Base-by-base conservation (phyloP, 2,888 invertebrate species). In the Diarsia brunnea region DNA sequence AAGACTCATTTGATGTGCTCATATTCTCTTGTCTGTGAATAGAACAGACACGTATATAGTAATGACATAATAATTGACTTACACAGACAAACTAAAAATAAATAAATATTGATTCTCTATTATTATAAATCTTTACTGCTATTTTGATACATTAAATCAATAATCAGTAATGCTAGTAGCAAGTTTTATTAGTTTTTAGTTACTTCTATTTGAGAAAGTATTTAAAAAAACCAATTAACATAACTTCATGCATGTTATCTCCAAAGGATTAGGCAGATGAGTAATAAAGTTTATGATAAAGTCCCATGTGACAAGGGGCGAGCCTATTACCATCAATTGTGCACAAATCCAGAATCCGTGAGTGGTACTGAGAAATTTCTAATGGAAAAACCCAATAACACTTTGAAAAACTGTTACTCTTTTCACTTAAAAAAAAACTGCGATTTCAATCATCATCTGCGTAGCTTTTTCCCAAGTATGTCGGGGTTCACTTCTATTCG, bases 11-110 rank as follows among this genome's bases (percentile, higher is more conserved):
- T 19, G 4, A 43, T 49, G 0, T 21, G 11, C 5, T 31, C 55
- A 24, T 51, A 55, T 69, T 38, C 38, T 38, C 38, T 38, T 38
- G 38, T 38, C 60, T 79, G 71, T 83, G 38, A 71, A 79, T 71
- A 79, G 38, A 71, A 74, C 65, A 69, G 31, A 58, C 19, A 51
- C n/a, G 49, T 58, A 51, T 63, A 53, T 43, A 31, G 43, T 83
- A 84, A 82, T 74, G 84, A 45, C 49, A 79, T 27, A 64, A 79
- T 82, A 82, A 82, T 84, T 79, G 71, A 72, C 63, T 11, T 4
- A 38, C 16, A 8, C 24, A 4, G 4, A 43, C 38, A 65, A 53
- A 43, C 83, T 47, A 70, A 72, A 75, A 80, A 80, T 75, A 76
- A 68, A 70, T 68, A 73, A 51, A 65, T 61, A 64, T 61, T 45